Evolutionary conservation across 2,888 invertebrate species (phyloP).

Genomic region (Mycalesis mineus): DNA sequence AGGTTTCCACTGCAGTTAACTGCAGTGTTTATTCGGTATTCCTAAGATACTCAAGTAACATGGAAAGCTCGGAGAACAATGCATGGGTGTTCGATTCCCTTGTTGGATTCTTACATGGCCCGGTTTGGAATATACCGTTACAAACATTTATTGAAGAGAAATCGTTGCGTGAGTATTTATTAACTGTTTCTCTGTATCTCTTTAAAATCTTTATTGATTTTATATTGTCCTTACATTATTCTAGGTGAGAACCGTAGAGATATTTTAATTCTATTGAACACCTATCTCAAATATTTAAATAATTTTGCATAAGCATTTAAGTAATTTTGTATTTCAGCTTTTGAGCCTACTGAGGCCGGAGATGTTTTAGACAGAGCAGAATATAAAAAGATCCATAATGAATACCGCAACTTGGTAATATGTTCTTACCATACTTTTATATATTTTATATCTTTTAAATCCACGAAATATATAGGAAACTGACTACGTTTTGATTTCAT

Average conservation of each 20-base stretch:
- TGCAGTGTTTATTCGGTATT: neutral
- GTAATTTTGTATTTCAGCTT: conserved; percentile 78
- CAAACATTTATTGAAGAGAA: conserved; percentile 95
- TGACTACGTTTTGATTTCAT: neutral
- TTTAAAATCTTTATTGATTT: too few relatives aligned
- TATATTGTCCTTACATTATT: too few relatives aligned
- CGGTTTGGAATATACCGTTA: conserved; percentile 94
- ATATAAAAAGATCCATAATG: conserved; percentile 87
- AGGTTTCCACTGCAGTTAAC: neutral
- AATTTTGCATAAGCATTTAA: neutral
- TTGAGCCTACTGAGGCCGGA: conserved; percentile 85
- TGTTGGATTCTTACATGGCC: conserved; percentile 93
- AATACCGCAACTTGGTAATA: conserved; percentile 91
- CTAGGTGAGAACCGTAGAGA: too few relatives aligned
- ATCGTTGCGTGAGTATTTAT: conserved; percentile 85
- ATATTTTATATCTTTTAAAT: too few relatives aligned
- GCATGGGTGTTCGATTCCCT: conserved; percentile 95
- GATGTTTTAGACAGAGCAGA: conserved; percentile 84
- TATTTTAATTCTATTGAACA: too few relatives aligned
- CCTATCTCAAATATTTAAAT: too few relatives aligned
- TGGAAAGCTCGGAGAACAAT: conserved; percentile 79
- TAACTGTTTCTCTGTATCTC: too few relatives aligned
- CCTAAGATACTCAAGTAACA: conserved; percentile 1
- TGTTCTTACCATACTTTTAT: too few relatives aligned
- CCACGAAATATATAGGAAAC: too few relatives aligned